Conservation (phyloP, 2,888 invertebrate genomes). For the Conistra vaccinii region DNA sequence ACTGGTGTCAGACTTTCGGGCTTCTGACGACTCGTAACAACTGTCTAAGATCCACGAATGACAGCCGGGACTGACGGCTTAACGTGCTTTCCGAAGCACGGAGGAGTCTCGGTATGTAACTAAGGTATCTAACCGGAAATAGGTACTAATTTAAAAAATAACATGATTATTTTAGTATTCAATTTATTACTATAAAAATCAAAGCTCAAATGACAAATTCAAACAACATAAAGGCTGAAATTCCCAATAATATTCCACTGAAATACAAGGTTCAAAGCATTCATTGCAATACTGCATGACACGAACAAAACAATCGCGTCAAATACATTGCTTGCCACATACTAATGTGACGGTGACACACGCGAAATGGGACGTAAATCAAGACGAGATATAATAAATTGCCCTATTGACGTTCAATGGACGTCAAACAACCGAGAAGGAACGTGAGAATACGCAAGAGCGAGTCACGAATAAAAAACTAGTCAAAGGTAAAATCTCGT, state of each 20-base stretch:
- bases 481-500: slow-evolving; percentile 9
- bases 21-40: no score
- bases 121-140: neutral
- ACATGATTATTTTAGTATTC: neutral
- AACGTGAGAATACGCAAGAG: slow-evolving; percentile 55
- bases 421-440: slow-evolving; percentile 47
- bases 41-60: no score
- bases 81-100: no score
- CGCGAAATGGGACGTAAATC: slow-evolving; percentile 81
- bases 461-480: slow-evolving; percentile 56
- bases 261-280: slow-evolving; percentile 15
- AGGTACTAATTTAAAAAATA: neutral
- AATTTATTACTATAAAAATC: neutral
- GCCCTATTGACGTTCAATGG: slow-evolving; percentile 68
- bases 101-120: no score
- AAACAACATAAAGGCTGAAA: neutral
- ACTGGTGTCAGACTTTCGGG: no score
- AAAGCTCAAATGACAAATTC: neutral
- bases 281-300: neutral
- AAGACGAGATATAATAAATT: slow-evolving; percentile 75
- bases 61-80: no score
- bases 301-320: slow-evolving; percentile 28
- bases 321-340: slow-evolving; percentile 65
- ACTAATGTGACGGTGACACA: slow-evolving; percentile 61
- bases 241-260: neutral